Evolutionary conservation across 1,140 invertebrate species (phyloP).

Genomic region (Halictus rubicundus): DNA sequence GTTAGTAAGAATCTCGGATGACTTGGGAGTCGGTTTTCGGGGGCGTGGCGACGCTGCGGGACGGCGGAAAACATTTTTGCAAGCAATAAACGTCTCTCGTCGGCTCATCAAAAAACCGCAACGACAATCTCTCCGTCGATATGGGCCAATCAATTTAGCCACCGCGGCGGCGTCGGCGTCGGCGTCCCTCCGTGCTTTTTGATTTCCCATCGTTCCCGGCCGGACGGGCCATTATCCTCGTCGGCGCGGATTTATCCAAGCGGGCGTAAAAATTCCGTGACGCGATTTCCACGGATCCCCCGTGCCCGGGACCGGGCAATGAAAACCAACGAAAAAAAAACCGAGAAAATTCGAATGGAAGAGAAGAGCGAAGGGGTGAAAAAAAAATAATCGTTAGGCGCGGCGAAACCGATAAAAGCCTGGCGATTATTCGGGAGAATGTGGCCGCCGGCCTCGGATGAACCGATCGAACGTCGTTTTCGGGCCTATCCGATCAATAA

Average conservation of each 20-base stretch:
- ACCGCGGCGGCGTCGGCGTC: constrained; percentile 13
- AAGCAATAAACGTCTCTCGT: constrained; percentile 37
- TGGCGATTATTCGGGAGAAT: constrained; percentile 1
- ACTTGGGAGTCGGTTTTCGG: background rate
- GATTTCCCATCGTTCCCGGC: constrained; percentile 45
- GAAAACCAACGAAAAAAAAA: background rate
- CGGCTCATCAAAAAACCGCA: constrained; percentile 26
- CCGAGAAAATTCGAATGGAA: background rate
- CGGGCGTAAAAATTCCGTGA: constrained; percentile 45
- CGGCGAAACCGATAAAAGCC: constrained; percentile 5
- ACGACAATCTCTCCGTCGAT: constrained; percentile 53
- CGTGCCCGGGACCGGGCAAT: background rate
- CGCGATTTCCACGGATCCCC: constrained; percentile 7
- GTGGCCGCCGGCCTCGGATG: background rate
- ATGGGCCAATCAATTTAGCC: constrained; percentile 53
- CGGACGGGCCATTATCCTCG: constrained; percentile 40
- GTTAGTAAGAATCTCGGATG: background rate
- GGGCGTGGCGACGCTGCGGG: background rate
- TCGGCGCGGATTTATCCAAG: constrained; percentile 46
- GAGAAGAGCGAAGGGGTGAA: background rate
- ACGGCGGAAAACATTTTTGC: constrained; percentile 36
- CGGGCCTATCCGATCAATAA: background rate
- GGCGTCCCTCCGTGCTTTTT: constrained; percentile 32
- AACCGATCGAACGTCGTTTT: background rate
- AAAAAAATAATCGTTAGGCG: constrained; percentile 14